Percentiles rank a stretch among this genome's conserved stretches.
Conservation (phyloP, 2,888 invertebrate genomes). For the Troides aeacus region DNA sequence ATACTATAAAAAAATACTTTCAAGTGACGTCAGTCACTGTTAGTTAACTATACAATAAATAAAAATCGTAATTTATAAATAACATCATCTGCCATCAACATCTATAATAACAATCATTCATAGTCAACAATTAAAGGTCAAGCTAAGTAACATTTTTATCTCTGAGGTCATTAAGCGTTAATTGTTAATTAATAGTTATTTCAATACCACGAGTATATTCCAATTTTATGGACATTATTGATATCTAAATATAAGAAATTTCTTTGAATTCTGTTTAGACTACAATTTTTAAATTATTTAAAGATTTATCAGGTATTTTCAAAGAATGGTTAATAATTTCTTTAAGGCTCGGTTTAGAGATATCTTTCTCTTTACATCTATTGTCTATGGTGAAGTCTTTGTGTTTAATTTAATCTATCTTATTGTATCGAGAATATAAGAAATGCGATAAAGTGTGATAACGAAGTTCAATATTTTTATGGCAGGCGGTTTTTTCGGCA, state of each 20-base stretch:
- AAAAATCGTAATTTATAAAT: constrained; percentile 15
- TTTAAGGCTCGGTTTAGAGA: too few species aligned
- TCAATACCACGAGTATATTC: background rate
- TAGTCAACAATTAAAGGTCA: constrained; percentile 48
- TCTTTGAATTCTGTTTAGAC: background rate
- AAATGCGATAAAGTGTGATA: background rate
- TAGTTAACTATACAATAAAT: too few species aligned
- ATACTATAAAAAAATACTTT: too few species aligned
- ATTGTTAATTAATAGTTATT: constrained; percentile 18
- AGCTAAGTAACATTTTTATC: constrained; percentile 35
- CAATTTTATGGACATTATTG: background rate
- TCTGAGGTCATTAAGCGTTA: constrained; percentile 6
- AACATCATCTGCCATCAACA: constrained; percentile 31
- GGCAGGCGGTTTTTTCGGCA: constrained; percentile 8
- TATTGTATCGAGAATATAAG: background rate
- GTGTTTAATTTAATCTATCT: background rate
- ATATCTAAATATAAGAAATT: background rate
- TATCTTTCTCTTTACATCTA: too few species aligned
- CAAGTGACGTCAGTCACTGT: too few species aligned
- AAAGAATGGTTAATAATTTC: too few species aligned
- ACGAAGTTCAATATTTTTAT: background rate
- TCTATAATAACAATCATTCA: constrained; percentile 52
- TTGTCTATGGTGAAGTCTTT: background rate
- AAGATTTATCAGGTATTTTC: too few species aligned
- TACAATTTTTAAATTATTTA: background rate